Evolutionary conservation across 1,140 invertebrate genomes (phyloP), one percentile per base, ranked within the genome.

Genomic region (Acromyrmex echinatior): DNA sequence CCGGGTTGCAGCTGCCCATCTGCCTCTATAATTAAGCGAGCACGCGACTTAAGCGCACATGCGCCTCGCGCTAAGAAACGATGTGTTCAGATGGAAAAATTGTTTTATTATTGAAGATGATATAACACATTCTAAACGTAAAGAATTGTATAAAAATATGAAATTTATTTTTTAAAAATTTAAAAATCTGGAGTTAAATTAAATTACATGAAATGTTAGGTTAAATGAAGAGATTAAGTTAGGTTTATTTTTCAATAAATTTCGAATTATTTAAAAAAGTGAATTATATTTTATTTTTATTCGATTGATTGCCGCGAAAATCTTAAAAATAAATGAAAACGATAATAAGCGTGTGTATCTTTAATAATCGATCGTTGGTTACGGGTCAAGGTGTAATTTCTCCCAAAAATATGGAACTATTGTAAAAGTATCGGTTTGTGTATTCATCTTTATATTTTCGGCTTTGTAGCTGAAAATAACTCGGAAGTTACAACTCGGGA

Each of bases 21-120:
- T 89, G 89, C 80, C 66, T 53, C n/a, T 71, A 16, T 86, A 92
- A 91, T 92, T 92, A 92, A 81, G 78, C 56, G 70, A 84, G 87
- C 91, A 87, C 89, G 87, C 86, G 88, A 85, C 86, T 60, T 71
- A 66, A 71, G 82, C 18, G 39, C 51, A 76, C 60, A 70, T 58
- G 16, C 65, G 70, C 7, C 62, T 25, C 51, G 49, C 21, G 14
- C n/a, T 45, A 60, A 71, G n/a, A 53, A 63, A 51, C 35, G 25
- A 5, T 39, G 35, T 39, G 35, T 39, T 56, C 3, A 14, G 12
- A 18, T 60, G 68, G 63, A 84, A 71, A 73, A 65, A 49, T 18
- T 45, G 25, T 49, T 62, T 31, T 9, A 51, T 51, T 45, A 45
- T 51, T 51, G 35, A 0, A 21, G 10, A 0, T 31, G 10, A 79